These are phyloP conservation scores for Caenorhabditis plicata DNA, from an alignment of 2,888 invertebrate species.

Conservation along the genomic window DNA sequence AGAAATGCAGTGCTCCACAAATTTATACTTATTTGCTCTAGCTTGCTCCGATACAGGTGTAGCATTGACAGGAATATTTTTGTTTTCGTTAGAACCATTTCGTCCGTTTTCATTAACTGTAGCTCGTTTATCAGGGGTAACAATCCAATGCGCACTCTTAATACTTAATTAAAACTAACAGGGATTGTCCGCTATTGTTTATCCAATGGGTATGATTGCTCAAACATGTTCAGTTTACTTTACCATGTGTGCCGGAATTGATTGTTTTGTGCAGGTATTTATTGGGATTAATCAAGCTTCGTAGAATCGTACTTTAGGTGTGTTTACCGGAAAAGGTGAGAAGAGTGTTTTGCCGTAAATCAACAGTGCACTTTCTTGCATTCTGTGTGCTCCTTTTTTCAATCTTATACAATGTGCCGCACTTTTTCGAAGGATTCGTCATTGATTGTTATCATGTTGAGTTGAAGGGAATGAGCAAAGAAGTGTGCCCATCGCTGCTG, in stretches of 20 bases:
- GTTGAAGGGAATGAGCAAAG: conserved; percentile 45
- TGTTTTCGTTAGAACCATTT: conserved; percentile 49
- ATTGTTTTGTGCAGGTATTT: conserved; percentile 61
- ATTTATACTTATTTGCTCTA: conserved; percentile 60
- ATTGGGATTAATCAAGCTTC: background rate
- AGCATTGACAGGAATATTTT: conserved; percentile 56
- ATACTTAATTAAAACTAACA: conserved; percentile 24
- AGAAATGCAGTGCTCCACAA: conserved; percentile 60
- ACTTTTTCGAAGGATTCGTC: conserved; percentile 60
- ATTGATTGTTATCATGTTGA: conserved; percentile 60
- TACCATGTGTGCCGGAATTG: conserved; percentile 64
- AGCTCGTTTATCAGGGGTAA: conserved; percentile 33
- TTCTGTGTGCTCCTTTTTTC: conserved; percentile 51
- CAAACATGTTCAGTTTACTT: conserved; percentile 65
- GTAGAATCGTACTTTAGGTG: conserved; percentile 35
- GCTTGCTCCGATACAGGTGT: conserved; percentile 62
- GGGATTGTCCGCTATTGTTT: conserved; percentile 51
- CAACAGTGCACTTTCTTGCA: conserved; percentile 32
- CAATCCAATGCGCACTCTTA: background rate
- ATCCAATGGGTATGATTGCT: conserved; percentile 63
- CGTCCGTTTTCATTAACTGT: conserved; percentile 54
- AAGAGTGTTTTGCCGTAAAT: conserved; percentile 33
- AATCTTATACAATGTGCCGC: conserved; percentile 61
- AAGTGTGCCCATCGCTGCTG: conserved; percentile 58
- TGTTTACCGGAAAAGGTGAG: conserved; percentile 51